Evolutionary conservation across 1,140 invertebrate species (phyloP), one percentile per base, ranked within the genome.

Genomic region (Neodiprion pinetum): DNA sequence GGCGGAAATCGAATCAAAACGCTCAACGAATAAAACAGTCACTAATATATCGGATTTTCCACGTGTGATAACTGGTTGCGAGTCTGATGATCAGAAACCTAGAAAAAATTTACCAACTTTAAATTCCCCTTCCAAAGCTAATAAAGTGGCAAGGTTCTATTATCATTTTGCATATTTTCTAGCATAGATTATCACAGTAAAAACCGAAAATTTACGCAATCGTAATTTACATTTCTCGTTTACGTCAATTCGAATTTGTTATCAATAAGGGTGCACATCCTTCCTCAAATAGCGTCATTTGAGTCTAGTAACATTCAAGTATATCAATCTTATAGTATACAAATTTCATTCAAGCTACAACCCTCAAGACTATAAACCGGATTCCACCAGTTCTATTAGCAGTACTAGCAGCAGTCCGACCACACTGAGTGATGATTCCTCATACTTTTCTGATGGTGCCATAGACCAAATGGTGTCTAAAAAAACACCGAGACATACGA

Each of bases 371-470:
- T 87, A 87, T 69, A 80, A 76, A 50, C 83, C 85, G 72, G 73
- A 79, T 69, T 81, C 80, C 72, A 81, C 79, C 8, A 79, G 81
- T n/a, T 77, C 79, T 67, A 67, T 77, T 14, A 77, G 75, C 21
- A 80, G 8, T 1, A 83, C 78, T 40, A 82, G 79, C 49, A 85
- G 80, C 72, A 81, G 75, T 70, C 78, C 79, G 40, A 84, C 75
- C 71, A 83, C 83, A 11, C 79, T 80, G 49, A 88, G 86, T 71
- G 84, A 87, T 10, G 85, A 89, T 79, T 89, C 86, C 7, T 87
- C 85, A 47, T 86, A 87, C 77, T 87, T 84, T 75, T 86, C 85
- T 47, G 84, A 85, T 67, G 76, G 17, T 74, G 47, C 11, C 80
- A 83, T 74, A 74, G 80, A 73, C 66, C 48, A 70, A 12, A 12